These are phyloP conservation scores for Platysternon megacephalum DNA, from an alignment of 2,113 vertebrate genomes.

Conservation along the genomic window DNA sequence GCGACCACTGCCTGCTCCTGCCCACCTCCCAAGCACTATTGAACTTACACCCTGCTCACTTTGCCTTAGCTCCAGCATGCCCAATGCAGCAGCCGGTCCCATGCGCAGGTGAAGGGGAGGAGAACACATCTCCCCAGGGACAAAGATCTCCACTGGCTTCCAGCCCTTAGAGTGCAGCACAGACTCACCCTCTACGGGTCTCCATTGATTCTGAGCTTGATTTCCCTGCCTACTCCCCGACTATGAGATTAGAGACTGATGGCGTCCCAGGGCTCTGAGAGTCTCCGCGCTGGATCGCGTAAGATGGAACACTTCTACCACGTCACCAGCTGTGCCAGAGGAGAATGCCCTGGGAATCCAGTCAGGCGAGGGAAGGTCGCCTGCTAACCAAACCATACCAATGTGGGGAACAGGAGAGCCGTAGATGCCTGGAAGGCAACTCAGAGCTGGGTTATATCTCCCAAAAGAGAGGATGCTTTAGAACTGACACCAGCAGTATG, in stretches of 20 bases:
- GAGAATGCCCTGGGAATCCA: background rate
- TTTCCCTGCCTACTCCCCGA: no score
- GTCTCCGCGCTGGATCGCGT: background rate
- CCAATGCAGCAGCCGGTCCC: background rate
- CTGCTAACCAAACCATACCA: rapidly evolving
- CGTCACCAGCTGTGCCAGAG: background rate
- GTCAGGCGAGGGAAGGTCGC: background rate
- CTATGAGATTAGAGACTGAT: background rate
- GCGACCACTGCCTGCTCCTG: background rate
- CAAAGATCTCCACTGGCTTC: no score
- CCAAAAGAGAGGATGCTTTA: background rate
- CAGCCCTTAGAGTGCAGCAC: no score
- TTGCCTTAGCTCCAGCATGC: background rate
- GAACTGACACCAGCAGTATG: background rate
- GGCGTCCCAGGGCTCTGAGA: no score
- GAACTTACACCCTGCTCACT: background rate
- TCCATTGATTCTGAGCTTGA: background rate
- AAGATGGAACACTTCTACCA: background rate
- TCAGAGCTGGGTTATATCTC: no score
- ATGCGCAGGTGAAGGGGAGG: background rate
- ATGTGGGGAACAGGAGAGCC: background rate
- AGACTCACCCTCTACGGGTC: background rate
- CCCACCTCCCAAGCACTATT: background rate
- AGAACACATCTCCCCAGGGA: no score
- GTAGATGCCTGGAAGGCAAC: background rate